Percentiles rank a stretch among this genome's conserved stretches.
Conservation (phyloP, 2,113 vertebrate genomes). For the Odontophorus gujanensis region DNA sequence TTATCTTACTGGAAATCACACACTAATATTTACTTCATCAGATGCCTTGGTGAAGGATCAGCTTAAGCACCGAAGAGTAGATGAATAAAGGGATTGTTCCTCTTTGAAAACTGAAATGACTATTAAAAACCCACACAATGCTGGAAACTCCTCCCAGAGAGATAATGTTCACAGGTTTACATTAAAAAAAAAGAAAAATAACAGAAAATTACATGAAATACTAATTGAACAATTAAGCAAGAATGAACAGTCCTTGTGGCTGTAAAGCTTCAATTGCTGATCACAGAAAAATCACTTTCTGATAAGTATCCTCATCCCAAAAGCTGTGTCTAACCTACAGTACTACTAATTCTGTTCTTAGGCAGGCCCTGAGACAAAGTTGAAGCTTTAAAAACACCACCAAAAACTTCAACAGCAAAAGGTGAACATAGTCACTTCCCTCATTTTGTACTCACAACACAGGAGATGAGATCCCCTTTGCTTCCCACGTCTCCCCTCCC, state of each 20-base stretch:
- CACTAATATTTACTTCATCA: not conserved
- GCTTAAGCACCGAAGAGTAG: not conserved
- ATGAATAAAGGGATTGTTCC: not conserved
- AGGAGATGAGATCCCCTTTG: not conserved
- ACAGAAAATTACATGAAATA: not conserved
- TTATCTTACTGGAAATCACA: not conserved
- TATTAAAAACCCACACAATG: not conserved
- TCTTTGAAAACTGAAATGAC: not conserved
- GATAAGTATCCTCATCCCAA: not conserved
- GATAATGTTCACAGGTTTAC: not conserved
- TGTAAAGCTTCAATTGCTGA: not conserved
- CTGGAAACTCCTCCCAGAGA: not conserved
- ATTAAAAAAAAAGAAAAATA: not conserved
- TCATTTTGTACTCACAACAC: not conserved
- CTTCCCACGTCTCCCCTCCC: not conserved
- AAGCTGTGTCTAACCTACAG: not conserved
- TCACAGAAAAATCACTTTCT: not conserved
- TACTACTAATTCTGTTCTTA: not conserved
- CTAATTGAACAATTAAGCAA: not conserved
- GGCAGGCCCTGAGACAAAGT: not conserved
- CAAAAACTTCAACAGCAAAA: not conserved
- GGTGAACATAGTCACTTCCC: not conserved
- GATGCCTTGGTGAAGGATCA: not conserved
- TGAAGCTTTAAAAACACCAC: not conserved
- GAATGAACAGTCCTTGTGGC: not conserved